Evolutionary conservation across 1,140 invertebrate genomes (phyloP).

Genomic region (Diplogasteroides magnus): DNA sequence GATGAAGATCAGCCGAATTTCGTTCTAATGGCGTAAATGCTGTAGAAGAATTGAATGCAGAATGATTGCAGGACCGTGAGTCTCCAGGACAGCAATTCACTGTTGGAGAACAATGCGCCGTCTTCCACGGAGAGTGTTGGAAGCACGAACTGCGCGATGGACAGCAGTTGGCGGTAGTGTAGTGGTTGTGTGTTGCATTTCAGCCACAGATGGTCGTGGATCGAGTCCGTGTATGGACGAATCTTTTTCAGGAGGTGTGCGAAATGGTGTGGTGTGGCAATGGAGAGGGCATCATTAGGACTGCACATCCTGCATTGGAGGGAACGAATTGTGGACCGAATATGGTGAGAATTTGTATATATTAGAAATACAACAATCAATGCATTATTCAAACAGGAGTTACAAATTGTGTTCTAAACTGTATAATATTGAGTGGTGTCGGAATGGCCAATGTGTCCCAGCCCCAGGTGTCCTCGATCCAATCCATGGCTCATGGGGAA

Average conservation of each 20-base stretch:
- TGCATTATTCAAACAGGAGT: too few species aligned
- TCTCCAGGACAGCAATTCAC: slow-evolving; percentile 34
- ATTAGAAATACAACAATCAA: background rate
- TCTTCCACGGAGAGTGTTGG: slow-evolving; percentile 43
- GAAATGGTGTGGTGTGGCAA: slow-evolving; percentile 41
- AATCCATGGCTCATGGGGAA: slow-evolving; percentile 22
- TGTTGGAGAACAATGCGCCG: slow-evolving; percentile 34
- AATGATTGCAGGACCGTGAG: slow-evolving; percentile 20
- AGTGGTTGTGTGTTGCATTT: background rate
- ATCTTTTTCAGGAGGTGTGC: slow-evolving; percentile 34
- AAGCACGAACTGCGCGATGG: slow-evolving; percentile 37
- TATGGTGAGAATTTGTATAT: slow-evolving; percentile 8
- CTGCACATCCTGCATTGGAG: slow-evolving; percentile 36
- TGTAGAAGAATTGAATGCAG: too few species aligned
- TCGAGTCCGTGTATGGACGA: background rate
- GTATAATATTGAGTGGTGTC: slow-evolving; percentile 20
- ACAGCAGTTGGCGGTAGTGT: slow-evolving; percentile 19
- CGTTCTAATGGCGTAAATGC: too few species aligned
- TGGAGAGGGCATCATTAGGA: slow-evolving; percentile 36
- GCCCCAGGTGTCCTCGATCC: slow-evolving; percentile 2
- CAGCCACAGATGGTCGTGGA: background rate
- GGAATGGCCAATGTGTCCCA: slow-evolving; percentile 28
- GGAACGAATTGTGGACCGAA: slow-evolving; percentile 35
- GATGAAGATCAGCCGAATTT: too few species aligned
- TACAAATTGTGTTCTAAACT: too few species aligned